Evolutionary conservation across 2,113 vertebrate genomes (phyloP), one percentile per base, ranked within the genome.

Genomic region (Halcyon malimbica): DNA sequence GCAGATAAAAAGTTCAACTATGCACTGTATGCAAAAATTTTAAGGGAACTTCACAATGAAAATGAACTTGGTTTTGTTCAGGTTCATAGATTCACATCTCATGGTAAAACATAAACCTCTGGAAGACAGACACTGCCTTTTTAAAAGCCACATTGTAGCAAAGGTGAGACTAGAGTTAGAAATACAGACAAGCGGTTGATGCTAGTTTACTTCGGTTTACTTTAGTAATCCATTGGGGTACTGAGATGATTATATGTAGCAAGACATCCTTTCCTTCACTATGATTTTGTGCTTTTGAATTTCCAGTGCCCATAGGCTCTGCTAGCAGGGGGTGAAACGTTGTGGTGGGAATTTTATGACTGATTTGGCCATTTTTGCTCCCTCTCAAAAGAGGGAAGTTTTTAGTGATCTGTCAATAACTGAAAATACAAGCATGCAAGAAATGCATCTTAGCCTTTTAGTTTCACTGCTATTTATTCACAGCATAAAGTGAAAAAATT

Each of bases 221-320:
- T 35, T 67, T 3, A 35, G 25, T 4, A 23, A 64, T 29, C 33
- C 60, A 10, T 20, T 26, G 7, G 29, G 48, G 56, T 19, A 6
- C 46, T 2, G 18, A 44, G 76, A 1, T 37, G 41, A 2, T 17
- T 37, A 7, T 13, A 35, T 18, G n/a, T 19, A 53, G 13, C 0
- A 2, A 28, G 29, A 5, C 33, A 14, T 37, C 25, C 6, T 70
- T 69, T 33, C 26, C 20, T 28, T 42, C 50, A 3, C 11, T 41
- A 7, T 39, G 6, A 5, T 18, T 16, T 44, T 50, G 4, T 29
- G 16, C 37, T 51, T n/a, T 42, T 53, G 21, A 13, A 19, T 37
- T 62, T 39, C 64, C 33, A 9, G 6, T 60, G 31, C 31, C 23
- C 19, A 8, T 4, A 39, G 73, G 33, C 35, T 24, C 35, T 24